These are phyloP conservation scores for Neodontobutis hainanensis DNA, from an alignment of 2,113 vertebrate species.

Conservation along the genomic window DNA sequence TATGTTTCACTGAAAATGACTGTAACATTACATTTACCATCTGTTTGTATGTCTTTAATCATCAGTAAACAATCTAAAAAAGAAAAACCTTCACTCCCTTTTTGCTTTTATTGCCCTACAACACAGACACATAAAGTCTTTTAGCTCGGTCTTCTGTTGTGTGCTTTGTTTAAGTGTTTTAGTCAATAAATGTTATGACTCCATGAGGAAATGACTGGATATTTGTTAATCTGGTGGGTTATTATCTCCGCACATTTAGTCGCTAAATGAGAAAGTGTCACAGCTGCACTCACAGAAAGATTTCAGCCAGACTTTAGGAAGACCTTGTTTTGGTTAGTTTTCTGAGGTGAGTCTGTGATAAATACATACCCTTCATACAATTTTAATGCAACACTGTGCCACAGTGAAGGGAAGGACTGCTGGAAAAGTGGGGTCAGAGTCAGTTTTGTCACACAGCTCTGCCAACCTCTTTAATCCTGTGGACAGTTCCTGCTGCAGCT, in stretches of 20 bases:
- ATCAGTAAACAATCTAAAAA: too few species aligned
- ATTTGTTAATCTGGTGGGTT: too few species aligned
- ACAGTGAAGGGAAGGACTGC: conserved; percentile 1
- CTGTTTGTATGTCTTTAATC: too few species aligned
- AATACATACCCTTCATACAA: conserved; percentile 19
- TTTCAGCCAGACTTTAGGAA: not conserved
- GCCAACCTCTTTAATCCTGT: conserved; percentile 12
- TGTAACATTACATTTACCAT: too few species aligned
- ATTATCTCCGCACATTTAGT: not conserved
- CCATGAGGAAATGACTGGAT: not conserved
- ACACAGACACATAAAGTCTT: too few species aligned
- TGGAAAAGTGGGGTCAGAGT: conserved; percentile 22
- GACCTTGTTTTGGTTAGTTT: not conserved
- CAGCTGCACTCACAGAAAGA: not conserved
- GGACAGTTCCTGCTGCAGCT: not conserved
- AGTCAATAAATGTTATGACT: not conserved
- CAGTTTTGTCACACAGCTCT: conserved; percentile 18
- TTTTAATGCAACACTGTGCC: conserved; percentile 15
- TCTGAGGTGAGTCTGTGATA: not conserved
- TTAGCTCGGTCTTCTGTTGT: not conserved
- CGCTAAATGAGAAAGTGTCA: not conserved
- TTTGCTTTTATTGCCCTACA: too few species aligned
- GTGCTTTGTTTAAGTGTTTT: not conserved
- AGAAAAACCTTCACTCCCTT: too few species aligned
- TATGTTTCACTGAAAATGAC: not conserved